A percentile compares a stretch with the other conserved stretches of the same genome.
phyloP scores from a whole-genome alignment of 2,888 invertebrate genomes.

The Drosophila subsilvestris region DNA sequence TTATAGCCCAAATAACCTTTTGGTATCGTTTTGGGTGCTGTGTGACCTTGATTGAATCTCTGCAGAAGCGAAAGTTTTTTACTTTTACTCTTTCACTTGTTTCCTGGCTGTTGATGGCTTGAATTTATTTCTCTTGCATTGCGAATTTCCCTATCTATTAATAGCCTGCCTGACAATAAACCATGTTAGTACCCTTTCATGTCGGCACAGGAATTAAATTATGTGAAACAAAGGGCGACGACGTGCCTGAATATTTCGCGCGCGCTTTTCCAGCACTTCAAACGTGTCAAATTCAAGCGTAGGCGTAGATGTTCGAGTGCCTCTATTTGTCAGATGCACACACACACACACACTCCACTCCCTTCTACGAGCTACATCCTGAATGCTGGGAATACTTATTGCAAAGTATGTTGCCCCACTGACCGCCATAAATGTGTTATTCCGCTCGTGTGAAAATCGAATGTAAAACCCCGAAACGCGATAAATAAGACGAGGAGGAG shows the following conservation, averaged over 20 bases:
- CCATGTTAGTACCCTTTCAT: conserved; percentile 43
- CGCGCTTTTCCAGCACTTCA: conserved; percentile 53
- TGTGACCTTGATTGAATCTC: neutral
- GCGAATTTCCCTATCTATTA: conserved; percentile 32
- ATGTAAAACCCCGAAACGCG: neutral
- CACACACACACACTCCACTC: neutral
- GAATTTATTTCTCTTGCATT: neutral
- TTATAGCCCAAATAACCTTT: neutral
- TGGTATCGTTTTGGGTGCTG: neutral
- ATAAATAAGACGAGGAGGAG: conserved; percentile 10
- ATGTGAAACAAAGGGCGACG: conserved; percentile 24
- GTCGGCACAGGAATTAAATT: conserved; percentile 36
- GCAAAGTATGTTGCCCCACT: neutral
- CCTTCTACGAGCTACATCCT: neutral
- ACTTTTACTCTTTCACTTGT: neutral
- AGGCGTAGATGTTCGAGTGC: conserved; percentile 34
- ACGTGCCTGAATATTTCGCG: conserved; percentile 31
- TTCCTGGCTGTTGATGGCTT: too few relatives aligned
- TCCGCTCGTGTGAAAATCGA: neutral
- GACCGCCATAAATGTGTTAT: neutral
- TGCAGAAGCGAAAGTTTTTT: neutral
- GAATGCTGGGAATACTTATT: neutral
- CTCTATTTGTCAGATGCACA: conserved; percentile 44
- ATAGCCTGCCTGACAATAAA: conserved; percentile 29
- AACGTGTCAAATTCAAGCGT: conserved; percentile 54